These are phyloP conservation scores for Drosophila paulistorum DNA, from an alignment of 1,140 invertebrate genomes.

Conservation along the genomic window DNA sequence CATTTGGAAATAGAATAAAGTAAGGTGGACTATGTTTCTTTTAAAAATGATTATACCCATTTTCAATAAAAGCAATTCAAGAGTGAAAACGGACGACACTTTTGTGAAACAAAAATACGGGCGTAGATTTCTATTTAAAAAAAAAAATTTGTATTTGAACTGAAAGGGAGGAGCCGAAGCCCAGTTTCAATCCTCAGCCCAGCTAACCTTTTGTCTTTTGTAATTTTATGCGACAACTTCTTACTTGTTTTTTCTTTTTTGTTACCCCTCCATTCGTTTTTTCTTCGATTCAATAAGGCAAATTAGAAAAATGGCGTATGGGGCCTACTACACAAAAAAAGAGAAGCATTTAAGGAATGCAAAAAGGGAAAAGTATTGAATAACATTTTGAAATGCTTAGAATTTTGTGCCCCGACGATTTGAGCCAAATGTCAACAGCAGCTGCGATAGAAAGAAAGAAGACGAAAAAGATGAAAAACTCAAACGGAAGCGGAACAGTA, in stretches of 20 bases:
- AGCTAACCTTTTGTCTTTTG: constrained; percentile 74
- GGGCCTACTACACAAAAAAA: constrained; percentile 45
- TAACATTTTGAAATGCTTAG: constrained; percentile 77
- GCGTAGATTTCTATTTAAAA: constrained; percentile 75
- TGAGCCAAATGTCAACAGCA: constrained; percentile 69
- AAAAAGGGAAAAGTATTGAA: constrained; percentile 72
- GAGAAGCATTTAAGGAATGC: constrained; percentile 50
- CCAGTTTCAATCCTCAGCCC: too few relatives aligned
- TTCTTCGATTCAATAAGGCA: constrained; percentile 31
- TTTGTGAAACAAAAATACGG: constrained; percentile 77
- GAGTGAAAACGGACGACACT: constrained; percentile 7
- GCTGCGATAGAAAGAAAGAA: constrained; percentile 44
- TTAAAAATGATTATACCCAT: not conserved
- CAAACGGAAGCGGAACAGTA: constrained; percentile 1
- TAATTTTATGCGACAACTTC: constrained; percentile 75
- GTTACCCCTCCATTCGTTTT: not conserved
- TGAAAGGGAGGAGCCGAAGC: constrained; percentile 26
- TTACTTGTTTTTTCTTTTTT: constrained; percentile 14
- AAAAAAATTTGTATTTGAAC: constrained; percentile 27
- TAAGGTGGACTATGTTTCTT: not conserved
- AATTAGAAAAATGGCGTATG: constrained; percentile 64
- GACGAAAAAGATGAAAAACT: constrained; percentile 31
- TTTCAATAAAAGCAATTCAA: not conserved
- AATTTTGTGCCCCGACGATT: constrained; percentile 40
- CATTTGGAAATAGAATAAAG: too few relatives aligned